Evolutionary conservation across 2,797 vertebrate genomes (phyloP).

Genomic region (Silurus aristotelis): DNA sequence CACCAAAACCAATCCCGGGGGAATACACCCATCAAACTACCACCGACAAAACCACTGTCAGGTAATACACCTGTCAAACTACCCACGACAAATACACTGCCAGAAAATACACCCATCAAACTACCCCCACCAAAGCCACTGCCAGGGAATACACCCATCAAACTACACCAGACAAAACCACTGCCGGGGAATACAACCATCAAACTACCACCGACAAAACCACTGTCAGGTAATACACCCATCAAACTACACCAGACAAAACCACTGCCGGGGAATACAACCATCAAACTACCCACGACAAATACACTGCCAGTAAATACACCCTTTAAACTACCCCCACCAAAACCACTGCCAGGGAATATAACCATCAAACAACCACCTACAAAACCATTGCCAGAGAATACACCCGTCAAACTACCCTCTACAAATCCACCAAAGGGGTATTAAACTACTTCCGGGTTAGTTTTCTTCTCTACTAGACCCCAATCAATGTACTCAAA

Average conservation of each 20-base stretch:
- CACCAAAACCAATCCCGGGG: too few species aligned
- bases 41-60: too few species aligned
- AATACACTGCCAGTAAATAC: conserved; percentile 78
- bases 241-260: too few species aligned
- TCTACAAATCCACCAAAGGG: neutral
- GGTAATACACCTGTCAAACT: too few species aligned
- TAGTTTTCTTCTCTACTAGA: neutral
- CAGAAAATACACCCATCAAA: too few species aligned
- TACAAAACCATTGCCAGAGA: conserved; percentile 78
- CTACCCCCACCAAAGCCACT: too few species aligned
- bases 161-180: neutral
- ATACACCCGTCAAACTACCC: conserved; percentile 57
- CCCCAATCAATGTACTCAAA: neutral
- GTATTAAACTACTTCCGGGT: neutral
- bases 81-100: too few species aligned
- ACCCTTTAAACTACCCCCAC: conserved; percentile 57
- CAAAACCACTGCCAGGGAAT: neutral
- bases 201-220: conserved; percentile 69
- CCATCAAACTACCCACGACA: neutral
- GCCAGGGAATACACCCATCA: too few species aligned
- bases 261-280: neutral
- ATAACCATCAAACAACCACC: neutral
- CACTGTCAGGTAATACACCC: conserved; percentile 79
- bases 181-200: neutral
- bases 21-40: too few species aligned